Base-by-base conservation (phyloP, 1,140 invertebrate genomes). In the Subanguina moxae region DNA sequence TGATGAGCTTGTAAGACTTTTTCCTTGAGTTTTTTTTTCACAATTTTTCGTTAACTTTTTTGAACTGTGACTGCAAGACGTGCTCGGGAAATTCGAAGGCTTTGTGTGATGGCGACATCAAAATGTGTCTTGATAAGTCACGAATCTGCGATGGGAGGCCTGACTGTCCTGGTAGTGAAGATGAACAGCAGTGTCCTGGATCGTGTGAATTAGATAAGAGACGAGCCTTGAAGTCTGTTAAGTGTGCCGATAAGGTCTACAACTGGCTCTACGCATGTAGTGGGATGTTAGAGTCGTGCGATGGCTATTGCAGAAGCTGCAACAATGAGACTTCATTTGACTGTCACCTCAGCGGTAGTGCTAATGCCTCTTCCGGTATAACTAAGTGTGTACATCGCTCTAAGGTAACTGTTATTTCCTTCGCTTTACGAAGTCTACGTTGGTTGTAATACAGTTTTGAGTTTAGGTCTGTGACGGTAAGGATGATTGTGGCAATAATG, bases 151-250 rank as follows among this genome's bases (percentile, higher is more conserved):
- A 76, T 62, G 76, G 76, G 1, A 25, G 19, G 23, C 11, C 21
- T 15, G 72, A 76, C 45, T 76, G 75, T 48, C 67, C 75, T 17
- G 48, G 48, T 27, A 76, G 76, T 5, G 76, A 78, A 48, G 75
- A 76, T 32, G 75, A 76, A 62, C 13, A 43, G 19, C 43, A 75
- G 8, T 76, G 74, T 38, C 62, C 68, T 3, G 74, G 74, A 9
- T n/a, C 42, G 15, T 75, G 73, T 57, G 19, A 28, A 9, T 3
- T 9, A 1, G 25, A 68, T 25, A 1, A 25, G 27, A 1, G 67
- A 17, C 19, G 25, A 15, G 1, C 15, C 0, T n/a, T 25, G 1
- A 46, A 23, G 70, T 61, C 66, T 25, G 65, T 43, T 17, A 56
- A 19, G 7, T 72, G 71, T 32, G 28, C 15, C 9, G 64, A 32